Percentiles rank a stretch among this genome's conserved stretches.
Evolutionary conservation across 2,797 vertebrate genomes (phyloP).

Genomic region (Heliangelus exortis): DNA sequence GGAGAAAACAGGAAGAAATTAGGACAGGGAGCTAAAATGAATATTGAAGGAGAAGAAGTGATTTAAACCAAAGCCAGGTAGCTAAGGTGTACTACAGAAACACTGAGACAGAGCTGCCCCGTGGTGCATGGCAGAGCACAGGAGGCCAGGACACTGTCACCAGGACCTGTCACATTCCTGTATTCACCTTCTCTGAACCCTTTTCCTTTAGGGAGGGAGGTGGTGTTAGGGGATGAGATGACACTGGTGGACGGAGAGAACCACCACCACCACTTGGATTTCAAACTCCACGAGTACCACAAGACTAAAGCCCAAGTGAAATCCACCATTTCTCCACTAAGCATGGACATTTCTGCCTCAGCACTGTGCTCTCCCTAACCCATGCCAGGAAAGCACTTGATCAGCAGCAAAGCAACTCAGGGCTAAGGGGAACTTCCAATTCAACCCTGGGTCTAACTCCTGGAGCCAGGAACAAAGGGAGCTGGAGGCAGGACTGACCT

Average conservation of each 20-base stretch:
- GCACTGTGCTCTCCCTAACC: no score
- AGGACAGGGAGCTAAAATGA: neutral
- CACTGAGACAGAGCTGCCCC: neutral
- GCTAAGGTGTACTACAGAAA: neutral
- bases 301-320: neutral
- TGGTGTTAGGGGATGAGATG: fast-evolving
- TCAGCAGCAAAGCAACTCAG: neutral
- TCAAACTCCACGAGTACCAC: neutral
- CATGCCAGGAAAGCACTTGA: no score
- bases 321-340: fast-evolving
- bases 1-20: neutral
- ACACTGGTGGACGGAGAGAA: fast-evolving
- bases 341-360: neutral
- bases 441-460: neutral
- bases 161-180: neutral
- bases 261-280: fast-evolving
- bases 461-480: neutral
- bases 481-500: neutral
- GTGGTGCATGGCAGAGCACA: fast-evolving
- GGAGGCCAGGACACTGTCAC: neutral
- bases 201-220: neutral
- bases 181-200: neutral
- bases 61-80: neutral
- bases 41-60: neutral
- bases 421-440: neutral